A percentile compares a stretch with the other conserved stretches of the same genome.
Evolutionary conservation across 2,888 invertebrate species (phyloP).

Genomic region (Diogma glabrata): DNA sequence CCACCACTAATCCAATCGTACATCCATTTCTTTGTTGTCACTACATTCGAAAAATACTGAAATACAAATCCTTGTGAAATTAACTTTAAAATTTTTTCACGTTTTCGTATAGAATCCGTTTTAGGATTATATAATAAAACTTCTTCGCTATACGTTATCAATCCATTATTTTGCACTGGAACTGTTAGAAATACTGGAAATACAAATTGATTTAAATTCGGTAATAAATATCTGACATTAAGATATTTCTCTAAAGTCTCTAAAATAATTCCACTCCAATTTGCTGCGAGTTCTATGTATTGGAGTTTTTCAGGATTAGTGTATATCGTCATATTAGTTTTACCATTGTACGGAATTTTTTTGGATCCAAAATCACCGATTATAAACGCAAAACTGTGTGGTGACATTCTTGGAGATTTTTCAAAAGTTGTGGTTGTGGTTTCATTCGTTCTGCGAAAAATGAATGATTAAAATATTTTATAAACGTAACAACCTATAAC

Average conservation of each 20-base stretch:
- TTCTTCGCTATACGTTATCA: constrained; percentile 46
- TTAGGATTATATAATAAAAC: neutral
- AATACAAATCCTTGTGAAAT: neutral
- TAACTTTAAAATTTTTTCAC: too few species aligned
- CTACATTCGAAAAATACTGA: constrained; percentile 5
- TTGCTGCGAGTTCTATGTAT: too few species aligned
- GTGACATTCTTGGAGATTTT: constrained; percentile 52
- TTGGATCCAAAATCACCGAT: constrained; percentile 44
- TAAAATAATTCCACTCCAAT: constrained; percentile 59
- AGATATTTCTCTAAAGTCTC: constrained; percentile 59
- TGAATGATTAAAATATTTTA: too few species aligned
- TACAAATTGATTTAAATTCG: constrained; percentile 80
- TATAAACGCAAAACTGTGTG: constrained; percentile 70
- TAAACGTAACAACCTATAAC: too few species aligned
- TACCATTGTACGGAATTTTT: too few species aligned
- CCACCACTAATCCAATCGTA: constrained; percentile 4
- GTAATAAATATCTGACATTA: constrained; percentile 57
- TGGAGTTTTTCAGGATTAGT: constrained; percentile 33
- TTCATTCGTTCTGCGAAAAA: too few species aligned
- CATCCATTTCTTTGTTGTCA: neutral
- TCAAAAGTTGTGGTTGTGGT: constrained; percentile 29
- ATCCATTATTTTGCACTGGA: constrained; percentile 92
- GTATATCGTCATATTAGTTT: too few species aligned
- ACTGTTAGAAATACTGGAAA: constrained; percentile 73
- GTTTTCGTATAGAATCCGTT: too few species aligned